These are phyloP conservation scores for Anoura caudifer DNA, from an alignment of 2,113 vertebrate genomes.

Conservation along the genomic window DNA sequence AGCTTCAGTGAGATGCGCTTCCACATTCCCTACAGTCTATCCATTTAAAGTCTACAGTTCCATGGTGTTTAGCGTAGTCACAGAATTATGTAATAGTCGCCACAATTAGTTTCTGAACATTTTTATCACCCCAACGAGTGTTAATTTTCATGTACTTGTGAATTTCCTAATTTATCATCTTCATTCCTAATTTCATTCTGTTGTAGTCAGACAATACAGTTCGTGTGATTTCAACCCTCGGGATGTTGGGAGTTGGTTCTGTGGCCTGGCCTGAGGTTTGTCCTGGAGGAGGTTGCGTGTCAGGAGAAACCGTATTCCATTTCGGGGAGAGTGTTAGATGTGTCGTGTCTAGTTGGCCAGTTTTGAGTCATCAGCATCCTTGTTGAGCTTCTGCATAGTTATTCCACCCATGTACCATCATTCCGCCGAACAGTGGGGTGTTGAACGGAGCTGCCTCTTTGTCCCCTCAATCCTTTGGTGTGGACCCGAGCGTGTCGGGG, in stretches of 20 bases:
- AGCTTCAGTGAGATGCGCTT: background rate
- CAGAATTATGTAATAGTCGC: background rate
- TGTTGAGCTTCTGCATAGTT: background rate
- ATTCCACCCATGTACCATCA: background rate
- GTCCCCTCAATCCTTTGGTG: background rate
- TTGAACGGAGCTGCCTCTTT: background rate
- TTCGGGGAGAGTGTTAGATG: fast-evolving
- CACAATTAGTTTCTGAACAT: background rate
- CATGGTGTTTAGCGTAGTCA: background rate
- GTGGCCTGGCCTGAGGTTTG: background rate
- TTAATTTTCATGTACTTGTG: background rate
- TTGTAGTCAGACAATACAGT: background rate
- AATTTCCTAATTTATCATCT: background rate
- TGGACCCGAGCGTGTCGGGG: background rate
- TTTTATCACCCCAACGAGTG: background rate
- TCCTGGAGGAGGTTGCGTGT: background rate
- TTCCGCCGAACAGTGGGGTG: too few species aligned
- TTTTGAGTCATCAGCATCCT: background rate
- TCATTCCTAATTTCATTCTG: background rate
- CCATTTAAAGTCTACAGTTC: background rate
- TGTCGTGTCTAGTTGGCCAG: background rate
- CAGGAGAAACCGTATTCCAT: background rate
- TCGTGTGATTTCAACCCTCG: background rate
- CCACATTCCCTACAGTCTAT: background rate
- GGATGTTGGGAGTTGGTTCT: background rate